Conservation (phyloP, 1,140 invertebrate species). For the Belonocnema kinseyi region DNA sequence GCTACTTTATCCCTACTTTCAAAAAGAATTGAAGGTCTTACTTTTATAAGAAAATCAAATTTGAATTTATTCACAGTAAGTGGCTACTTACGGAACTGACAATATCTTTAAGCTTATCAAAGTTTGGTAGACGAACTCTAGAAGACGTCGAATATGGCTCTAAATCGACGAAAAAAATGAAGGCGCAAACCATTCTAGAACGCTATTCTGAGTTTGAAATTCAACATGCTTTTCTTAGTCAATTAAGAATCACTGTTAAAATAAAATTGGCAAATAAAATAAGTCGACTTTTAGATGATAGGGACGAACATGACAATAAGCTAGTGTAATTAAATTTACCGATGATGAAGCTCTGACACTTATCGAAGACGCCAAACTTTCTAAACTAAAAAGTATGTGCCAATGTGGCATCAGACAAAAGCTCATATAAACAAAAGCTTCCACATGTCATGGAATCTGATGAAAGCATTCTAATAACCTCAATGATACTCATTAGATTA, state of each 20-base stretch:
- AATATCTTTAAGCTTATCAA: not conserved
- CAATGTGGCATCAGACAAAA: not conserved
- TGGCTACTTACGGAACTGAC: not conserved
- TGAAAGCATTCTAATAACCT: not conserved
- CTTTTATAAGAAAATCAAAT: not conserved
- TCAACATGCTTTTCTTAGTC: not conserved
- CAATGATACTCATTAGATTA: not conserved
- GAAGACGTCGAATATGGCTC: not conserved
- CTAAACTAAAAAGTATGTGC: not conserved
- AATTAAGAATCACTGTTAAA: not conserved
- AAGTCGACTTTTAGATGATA: not conserved
- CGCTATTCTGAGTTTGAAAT: not conserved
- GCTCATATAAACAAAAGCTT: not conserved
- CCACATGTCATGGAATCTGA: not conserved
- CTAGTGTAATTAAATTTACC: not conserved
- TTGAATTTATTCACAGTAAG: not conserved
- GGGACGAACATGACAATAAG: not conserved
- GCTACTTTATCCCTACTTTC: not conserved
- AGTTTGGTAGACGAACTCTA: not conserved
- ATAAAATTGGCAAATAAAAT: not conserved
- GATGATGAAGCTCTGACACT: not conserved
- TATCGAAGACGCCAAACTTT: constrained; percentile 4
- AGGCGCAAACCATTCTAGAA: not conserved
- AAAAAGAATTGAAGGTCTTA: not conserved
- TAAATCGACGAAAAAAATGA: not conserved